Evolutionary conservation across 2,797 vertebrate genomes (phyloP).

Genomic region (Epinephelus coioides): DNA sequence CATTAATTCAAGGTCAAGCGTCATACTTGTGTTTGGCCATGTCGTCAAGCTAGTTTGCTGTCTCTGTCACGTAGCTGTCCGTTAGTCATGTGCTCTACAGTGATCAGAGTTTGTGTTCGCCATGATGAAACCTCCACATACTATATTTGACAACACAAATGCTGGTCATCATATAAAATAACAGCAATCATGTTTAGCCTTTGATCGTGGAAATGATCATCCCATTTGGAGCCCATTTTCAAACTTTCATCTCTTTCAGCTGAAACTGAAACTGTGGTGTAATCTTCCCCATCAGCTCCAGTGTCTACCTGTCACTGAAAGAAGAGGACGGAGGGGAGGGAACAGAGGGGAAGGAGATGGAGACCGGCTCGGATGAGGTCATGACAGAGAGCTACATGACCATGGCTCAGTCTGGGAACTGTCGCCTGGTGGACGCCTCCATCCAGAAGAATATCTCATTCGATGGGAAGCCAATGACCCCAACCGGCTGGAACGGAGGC

Average conservation of each 20-base stretch:
- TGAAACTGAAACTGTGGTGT: background rate
- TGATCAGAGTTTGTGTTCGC: constrained; percentile 5
- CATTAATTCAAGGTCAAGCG: too few relatives aligned
- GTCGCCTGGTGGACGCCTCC: constrained; percentile 84
- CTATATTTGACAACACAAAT: constrained; percentile 8
- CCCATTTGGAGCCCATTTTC: constrained; percentile 11
- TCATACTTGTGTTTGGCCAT: too few relatives aligned
- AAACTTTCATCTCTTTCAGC: background rate
- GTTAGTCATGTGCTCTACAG: too few relatives aligned
- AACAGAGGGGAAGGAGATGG: constrained; percentile 61
- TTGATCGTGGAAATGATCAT: background rate
- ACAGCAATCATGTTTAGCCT: background rate
- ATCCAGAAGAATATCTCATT: constrained; percentile 90
- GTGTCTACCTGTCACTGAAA: constrained; percentile 81
- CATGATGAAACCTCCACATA: constrained; percentile 1
- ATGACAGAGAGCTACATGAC: constrained; percentile 81
- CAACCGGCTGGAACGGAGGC: constrained; percentile 82
- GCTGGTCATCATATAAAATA: constrained; percentile 19
- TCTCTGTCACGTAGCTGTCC: too few relatives aligned
- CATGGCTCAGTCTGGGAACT: constrained; percentile 78
- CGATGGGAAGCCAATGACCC: constrained; percentile 84
- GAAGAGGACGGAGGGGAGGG: constrained; percentile 73
- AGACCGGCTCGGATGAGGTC: constrained; percentile 63
- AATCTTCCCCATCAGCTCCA: constrained; percentile 73
- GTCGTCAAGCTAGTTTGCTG: too few relatives aligned